Evolutionary conservation across 1,140 invertebrate genomes (phyloP).

Genomic region (Parapsyche elsis): DNA sequence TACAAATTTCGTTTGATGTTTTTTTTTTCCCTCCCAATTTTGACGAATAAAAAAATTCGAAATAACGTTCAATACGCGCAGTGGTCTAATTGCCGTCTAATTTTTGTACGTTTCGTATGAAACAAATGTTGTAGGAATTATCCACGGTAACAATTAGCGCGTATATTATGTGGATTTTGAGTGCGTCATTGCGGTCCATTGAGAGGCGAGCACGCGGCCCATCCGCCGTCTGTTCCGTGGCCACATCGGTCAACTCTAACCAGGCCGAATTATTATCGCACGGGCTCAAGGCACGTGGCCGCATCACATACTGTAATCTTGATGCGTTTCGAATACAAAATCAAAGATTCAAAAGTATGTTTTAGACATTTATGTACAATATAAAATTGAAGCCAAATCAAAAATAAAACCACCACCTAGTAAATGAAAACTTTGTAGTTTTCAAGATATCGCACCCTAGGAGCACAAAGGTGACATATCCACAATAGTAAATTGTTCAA

Average conservation of each 20-base stretch:
- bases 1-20: not conserved
- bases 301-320: not conserved
- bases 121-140: slow-evolving; percentile 24
- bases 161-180: not conserved
- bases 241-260: not conserved
- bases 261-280: not conserved
- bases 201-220: not conserved
- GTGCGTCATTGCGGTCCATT: not conserved
- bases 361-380: too few species aligned
- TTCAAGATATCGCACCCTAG: too few species aligned
- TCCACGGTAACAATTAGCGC: slow-evolving; percentile 9
- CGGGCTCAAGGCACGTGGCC: slow-evolving; percentile 1
- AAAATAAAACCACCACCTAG: too few species aligned
- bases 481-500: too few species aligned
- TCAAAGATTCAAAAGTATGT: too few species aligned
- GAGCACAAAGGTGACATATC: too few species aligned
- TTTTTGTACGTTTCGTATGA: not conserved
- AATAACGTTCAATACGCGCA: not conserved
- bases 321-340: not conserved
- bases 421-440: too few species aligned
- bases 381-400: too few species aligned
- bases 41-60: not conserved
- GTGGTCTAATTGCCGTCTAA: slow-evolving; percentile 3
- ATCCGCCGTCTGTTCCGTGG: not conserved
- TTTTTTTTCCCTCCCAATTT: too few species aligned